Conservation (phyloP, 2,888 invertebrate genomes). For the Coenonympha glycerion region DNA sequence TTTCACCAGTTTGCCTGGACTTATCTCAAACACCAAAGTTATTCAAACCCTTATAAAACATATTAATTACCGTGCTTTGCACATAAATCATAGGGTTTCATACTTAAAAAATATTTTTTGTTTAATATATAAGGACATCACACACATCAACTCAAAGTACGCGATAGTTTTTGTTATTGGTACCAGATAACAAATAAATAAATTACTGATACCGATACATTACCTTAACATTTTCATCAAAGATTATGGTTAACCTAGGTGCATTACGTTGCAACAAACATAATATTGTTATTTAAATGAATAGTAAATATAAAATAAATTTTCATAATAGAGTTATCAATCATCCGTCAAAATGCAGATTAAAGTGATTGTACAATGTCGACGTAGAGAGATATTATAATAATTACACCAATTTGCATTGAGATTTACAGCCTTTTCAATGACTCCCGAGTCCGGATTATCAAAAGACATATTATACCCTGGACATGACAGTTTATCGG, state of each 20-base stretch:
- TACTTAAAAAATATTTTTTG: background rate
- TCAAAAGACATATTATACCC: no score
- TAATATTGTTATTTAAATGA: background rate
- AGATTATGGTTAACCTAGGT: background rate
- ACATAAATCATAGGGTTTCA: background rate
- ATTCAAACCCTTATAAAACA: background rate
- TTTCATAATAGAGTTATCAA: background rate
- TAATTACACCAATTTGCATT: conserved; percentile 5
- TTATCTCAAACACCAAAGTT: background rate
- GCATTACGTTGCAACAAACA: background rate
- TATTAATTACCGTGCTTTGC: background rate
- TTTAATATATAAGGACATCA: no score
- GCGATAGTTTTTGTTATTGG: no score
- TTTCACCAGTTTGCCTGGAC: background rate
- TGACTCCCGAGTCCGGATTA: no score
- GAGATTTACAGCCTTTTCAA: conserved; percentile 28
- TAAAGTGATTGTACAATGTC: background rate
- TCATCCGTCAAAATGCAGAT: conserved; percentile 2
- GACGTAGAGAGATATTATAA: background rate
- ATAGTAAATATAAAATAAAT: background rate
- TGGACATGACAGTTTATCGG: no score
- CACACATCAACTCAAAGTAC: no score
- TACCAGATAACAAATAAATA: no score
- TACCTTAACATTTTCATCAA: background rate
- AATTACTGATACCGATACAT: background rate